Base-by-base conservation (phyloP, 2,797 vertebrate genomes). In the Balearica regulorum region DNA sequence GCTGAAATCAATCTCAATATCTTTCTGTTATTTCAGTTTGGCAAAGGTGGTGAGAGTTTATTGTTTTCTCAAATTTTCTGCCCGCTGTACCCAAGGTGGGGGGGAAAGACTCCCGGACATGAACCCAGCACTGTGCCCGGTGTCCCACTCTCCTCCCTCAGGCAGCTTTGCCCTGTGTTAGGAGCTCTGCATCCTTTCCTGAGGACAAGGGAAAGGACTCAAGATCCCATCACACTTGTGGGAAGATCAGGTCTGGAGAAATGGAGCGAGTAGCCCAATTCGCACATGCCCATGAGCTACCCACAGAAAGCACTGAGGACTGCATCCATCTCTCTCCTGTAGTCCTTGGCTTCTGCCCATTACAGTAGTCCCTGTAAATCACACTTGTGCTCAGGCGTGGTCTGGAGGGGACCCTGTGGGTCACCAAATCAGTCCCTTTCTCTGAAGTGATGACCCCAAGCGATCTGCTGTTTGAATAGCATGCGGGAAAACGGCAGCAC, bases 231-330 rank as follows among this genome's bases (percentile, higher is more conserved):
- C 29, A 16, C n/a, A 20, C 25, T 22, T 3, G 0, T 26, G 16
- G n/a, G 29, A 78, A 64, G 22, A 35, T 10, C 25, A 83, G 20
- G 25, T 12, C 49, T 48, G 33, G 57, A 79, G 25, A 68, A 81
- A 65, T 13, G 35, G 39, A 41, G 15, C 1, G 1, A 64, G 24
- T 10, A 35, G 24, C 35, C 17, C 25, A 43, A 5, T 43, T 76
- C 14, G 39, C 21, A 49, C 0, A 0, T 54, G 33, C 21, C 26
- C 0, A 0, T 41, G 48, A n/a, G 13, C 5, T 83, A 16, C 16
- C 55, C 48, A 25, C 15, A 26, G 53, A 6, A 24, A 76, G 24
- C 17, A 26, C 18, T 22, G 29, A 51, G 17, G 29, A 61, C 33
- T 75, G 12, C 49, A 60, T 39, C 39, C 35, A 10, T 25, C 48